Evolutionary conservation across 2,888 invertebrate species (phyloP), one percentile per base, ranked within the genome.

Genomic region (Agonopterix alstromeriana): DNA sequence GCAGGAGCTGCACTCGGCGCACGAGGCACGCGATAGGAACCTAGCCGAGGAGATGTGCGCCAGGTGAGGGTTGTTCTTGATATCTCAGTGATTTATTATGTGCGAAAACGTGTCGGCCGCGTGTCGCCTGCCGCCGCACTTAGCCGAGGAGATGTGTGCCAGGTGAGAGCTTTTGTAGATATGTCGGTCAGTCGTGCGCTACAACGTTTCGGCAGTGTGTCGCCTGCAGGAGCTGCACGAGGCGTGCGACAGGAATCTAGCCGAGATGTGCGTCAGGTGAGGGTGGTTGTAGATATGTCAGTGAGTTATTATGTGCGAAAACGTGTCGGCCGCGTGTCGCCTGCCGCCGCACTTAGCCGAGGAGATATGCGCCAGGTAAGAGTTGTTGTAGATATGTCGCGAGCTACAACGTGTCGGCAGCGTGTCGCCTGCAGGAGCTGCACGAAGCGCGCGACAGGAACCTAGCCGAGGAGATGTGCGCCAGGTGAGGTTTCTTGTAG

Each of bases 21-120:
- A 82, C 61, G 97, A 97, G 76, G 94, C 95, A 0, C 77, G 95
- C 35, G 97, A 97, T 73, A 89, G 97, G 54, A 95, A 95, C 70
- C 73, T 94, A 2, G 94, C 94, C 1, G 96, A 96, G 70, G 92
- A 93, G 43, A 95, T 95, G 78, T 95, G 92, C 67, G 55, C 65
- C 42, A 73, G 79, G 84, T 78, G 17, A 17, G 17, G n/a, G n/a
- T n/a, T 17, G 17, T 17, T 3, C 0, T 17, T 3, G 17, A 17
- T 10, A 11, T 10, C 10, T 12, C 1, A 5, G 14, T 8, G 10
- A 42, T 11, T 42, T 11, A 1, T n/a, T 11, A 1, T n/a, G n/a
- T n/a, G 90, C 1, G 86, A 88, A 46, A 85, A 91, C 58, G 75
- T 95, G 48, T 89, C 90, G 0, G 89, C 91, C 47, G 92, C 93